A percentile compares a stretch with the other conserved stretches of the same genome.
phyloP scores from a whole-genome alignment of 2,888 invertebrate genomes.

The Nomada ruficornis region DNA sequence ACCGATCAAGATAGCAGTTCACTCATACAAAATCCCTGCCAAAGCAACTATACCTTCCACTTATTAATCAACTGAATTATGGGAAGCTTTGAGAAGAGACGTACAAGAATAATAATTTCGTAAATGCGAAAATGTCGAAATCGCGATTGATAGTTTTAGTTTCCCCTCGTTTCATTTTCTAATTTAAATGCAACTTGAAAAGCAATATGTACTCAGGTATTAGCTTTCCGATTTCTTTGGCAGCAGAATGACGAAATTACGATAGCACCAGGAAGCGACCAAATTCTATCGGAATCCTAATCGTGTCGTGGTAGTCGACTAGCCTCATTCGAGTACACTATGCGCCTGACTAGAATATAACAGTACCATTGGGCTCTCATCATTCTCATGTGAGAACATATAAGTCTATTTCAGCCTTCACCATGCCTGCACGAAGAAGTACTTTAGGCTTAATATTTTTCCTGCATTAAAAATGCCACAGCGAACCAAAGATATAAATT shows the following conservation, averaged over 20 bases:
- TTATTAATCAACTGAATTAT: too few relatives aligned
- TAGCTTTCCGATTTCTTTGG: slow-evolving; percentile 3
- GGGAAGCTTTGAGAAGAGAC: too few relatives aligned
- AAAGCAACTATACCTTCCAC: too few relatives aligned
- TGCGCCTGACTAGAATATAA: slow-evolving; percentile 25
- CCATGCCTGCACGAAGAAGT: not conserved
- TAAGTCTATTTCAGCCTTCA: not conserved
- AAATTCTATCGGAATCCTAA: slow-evolving; percentile 39
- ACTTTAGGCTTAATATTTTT: not conserved
- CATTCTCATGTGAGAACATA: not conserved
- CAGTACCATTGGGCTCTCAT: slow-evolving; percentile 20
- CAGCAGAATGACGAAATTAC: slow-evolving; percentile 4
- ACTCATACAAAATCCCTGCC: too few relatives aligned
- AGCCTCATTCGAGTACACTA: slow-evolving; percentile 20
- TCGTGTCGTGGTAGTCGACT: slow-evolving; percentile 26
- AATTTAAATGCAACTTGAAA: not conserved
- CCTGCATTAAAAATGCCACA: too few relatives aligned
- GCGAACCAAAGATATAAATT: too few relatives aligned
- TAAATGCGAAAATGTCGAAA: too few relatives aligned
- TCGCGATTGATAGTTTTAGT: not conserved
- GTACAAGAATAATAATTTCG: too few relatives aligned
- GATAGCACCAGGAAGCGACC: slow-evolving; percentile 12
- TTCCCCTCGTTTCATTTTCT: not conserved
- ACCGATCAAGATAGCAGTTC: too few relatives aligned
- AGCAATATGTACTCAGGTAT: not conserved